Evolutionary conservation across 2,797 vertebrate species (phyloP).

Genomic region (Yasuhikotakia modesta): DNA sequence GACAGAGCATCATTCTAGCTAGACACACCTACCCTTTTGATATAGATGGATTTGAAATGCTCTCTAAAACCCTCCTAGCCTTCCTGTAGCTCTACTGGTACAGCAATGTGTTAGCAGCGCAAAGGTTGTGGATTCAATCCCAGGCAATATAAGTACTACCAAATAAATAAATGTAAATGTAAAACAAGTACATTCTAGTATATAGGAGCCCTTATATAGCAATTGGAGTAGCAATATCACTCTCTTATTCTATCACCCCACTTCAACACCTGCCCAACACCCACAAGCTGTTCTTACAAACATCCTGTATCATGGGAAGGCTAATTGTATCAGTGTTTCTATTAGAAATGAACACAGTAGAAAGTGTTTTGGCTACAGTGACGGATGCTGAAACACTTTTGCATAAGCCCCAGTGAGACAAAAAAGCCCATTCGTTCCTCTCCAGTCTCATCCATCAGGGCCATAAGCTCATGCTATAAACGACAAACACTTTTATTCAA

Average conservation of each 20-base stretch:
- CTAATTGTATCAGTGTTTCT: slow-evolving; percentile 69
- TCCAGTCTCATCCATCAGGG: slow-evolving; percentile 7
- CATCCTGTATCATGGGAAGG: slow-evolving; percentile 64
- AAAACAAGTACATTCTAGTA: no score
- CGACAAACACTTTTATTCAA: slow-evolving; percentile 25
- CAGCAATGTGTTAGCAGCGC: no score
- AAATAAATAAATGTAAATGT: no score
- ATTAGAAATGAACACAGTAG: slow-evolving; percentile 14
- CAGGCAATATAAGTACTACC: no score
- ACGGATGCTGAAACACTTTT: slow-evolving; percentile 32
- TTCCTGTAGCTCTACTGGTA: no score
- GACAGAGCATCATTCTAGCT: no score
- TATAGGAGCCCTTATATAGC: background rate
- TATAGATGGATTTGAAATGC: no score
- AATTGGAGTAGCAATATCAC: slow-evolving; percentile 44
- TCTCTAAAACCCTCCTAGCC: no score
- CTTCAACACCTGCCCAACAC: slow-evolving; percentile 55
- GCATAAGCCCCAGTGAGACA: slow-evolving; percentile 26
- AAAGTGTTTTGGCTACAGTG: slow-evolving; percentile 22
- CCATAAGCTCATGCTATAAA: slow-evolving; percentile 22
- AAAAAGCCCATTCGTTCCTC: slow-evolving; percentile 52
- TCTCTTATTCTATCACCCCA: slow-evolving; percentile 53
- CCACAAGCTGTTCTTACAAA: slow-evolving; percentile 65
- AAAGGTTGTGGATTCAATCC: no score
- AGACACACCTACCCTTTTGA: no score